Conservation (phyloP, 2,797 vertebrate species). For the Malacoraja senta region DNA sequence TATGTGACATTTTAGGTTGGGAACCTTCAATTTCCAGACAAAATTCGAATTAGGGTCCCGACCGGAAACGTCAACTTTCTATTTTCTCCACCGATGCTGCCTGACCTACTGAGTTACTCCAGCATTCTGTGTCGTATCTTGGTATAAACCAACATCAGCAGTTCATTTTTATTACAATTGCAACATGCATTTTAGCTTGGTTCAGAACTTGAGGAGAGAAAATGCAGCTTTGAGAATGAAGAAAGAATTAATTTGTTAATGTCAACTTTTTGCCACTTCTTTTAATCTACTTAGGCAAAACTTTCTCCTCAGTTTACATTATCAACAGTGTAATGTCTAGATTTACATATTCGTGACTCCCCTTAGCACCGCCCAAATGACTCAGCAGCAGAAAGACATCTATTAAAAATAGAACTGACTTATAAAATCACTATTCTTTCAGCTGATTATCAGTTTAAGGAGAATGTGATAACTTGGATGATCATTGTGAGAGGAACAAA, state of each 20-base stretch:
- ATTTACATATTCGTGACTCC: too few relatives aligned
- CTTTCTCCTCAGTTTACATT: background rate
- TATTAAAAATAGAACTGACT: background rate
- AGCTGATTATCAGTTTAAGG: background rate
- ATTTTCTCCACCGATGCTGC: too few relatives aligned
- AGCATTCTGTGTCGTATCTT: too few relatives aligned
- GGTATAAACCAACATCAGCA: too few relatives aligned
- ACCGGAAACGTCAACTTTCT: too few relatives aligned
- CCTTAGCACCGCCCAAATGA: background rate
- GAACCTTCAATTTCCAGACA: too few relatives aligned
- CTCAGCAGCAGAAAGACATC: background rate
- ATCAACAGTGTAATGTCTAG: too few relatives aligned
- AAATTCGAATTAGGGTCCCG: too few relatives aligned
- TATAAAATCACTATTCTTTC: background rate
- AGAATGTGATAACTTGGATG: background rate
- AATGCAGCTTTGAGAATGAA: background rate
- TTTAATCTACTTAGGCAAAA: background rate
- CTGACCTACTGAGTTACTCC: too few relatives aligned
- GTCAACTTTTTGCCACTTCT: background rate
- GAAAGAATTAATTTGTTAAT: background rate
- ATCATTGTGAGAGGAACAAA: background rate
- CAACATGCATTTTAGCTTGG: too few relatives aligned
- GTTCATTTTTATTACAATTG: too few relatives aligned
- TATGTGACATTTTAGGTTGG: too few relatives aligned
- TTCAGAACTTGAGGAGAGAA: background rate